Percentiles rank a stretch among this genome's conserved stretches.
phyloP scores from a whole-genome alignment of 2,797 vertebrate genomes.

The Jordanella pulchra region DNA sequence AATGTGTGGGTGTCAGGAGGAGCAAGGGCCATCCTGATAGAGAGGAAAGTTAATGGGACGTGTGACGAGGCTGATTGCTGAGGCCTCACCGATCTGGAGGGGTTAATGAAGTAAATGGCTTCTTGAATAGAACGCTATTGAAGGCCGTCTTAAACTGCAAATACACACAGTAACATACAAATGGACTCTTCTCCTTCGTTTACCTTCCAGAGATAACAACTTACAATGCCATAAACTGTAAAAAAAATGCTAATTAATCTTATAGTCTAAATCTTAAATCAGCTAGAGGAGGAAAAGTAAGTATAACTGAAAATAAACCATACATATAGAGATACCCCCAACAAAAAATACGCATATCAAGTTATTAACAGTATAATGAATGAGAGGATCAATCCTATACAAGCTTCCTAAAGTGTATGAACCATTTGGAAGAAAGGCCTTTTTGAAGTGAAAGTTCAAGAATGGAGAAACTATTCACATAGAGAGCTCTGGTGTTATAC shows the following conservation, averaged over 20 bases:
- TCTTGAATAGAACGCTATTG: slow-evolving; percentile 63
- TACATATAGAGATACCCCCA: background rate
- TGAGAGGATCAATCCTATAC: background rate
- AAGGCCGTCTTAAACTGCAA: slow-evolving; percentile 52
- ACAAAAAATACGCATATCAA: background rate
- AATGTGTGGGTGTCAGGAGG: slow-evolving; percentile 19
- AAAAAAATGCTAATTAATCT: background rate
- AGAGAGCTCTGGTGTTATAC: background rate
- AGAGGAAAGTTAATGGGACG: slow-evolving; percentile 75
- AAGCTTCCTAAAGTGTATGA: background rate
- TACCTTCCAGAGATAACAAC: slow-evolving; percentile 23
- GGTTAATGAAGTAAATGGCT: slow-evolving; percentile 79
- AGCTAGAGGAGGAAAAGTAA: background rate
- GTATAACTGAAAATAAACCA: background rate
- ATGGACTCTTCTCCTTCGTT: slow-evolving; percentile 44
- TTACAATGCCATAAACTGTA: slow-evolving; percentile 11
- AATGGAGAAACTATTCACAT: background rate
- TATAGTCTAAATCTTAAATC: background rate
- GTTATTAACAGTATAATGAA: background rate
- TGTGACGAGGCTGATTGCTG: slow-evolving; percentile 77
- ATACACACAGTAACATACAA: slow-evolving; percentile 51
- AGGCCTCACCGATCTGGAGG: slow-evolving; percentile 68
- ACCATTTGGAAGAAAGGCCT: no score
- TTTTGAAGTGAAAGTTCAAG: background rate
- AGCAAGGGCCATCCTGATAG: slow-evolving; percentile 60